phyloP scores from a whole-genome alignment of 2,113 vertebrate species.

The Corythornis vintsioides region DNA sequence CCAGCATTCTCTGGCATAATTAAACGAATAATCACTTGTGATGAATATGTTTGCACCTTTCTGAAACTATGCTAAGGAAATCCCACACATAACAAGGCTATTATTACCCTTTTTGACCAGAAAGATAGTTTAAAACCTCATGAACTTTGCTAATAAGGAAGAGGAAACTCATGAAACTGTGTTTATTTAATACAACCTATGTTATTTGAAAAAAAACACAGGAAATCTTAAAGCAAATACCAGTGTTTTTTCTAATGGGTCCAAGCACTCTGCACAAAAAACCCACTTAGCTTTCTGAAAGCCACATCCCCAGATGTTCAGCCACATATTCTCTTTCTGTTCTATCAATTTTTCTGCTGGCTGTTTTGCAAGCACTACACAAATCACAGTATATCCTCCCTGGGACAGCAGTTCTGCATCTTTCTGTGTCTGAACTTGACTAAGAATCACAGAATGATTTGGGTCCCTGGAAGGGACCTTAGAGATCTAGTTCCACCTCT shows the following conservation, averaged over 20 bases:
- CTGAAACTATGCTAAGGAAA: background rate
- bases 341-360: background rate
- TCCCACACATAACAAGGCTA: slow-evolving; percentile 1
- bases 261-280: background rate
- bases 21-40: slow-evolving; percentile 56
- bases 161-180: background rate
- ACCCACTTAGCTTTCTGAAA: background rate
- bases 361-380: background rate
- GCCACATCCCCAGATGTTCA: background rate
- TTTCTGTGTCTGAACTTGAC: background rate
- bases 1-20: slow-evolving; percentile 46
- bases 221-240: background rate
- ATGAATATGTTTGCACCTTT: slow-evolving; percentile 11
- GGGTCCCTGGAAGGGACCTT: background rate
- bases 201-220: background rate
- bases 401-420: background rate
- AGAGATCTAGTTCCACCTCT: background rate
- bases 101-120: slow-evolving; percentile 15
- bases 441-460: background rate
- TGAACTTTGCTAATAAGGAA: slow-evolving; percentile 5
- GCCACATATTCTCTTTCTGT: background rate
- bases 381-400: background rate
- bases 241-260: background rate
- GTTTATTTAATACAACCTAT: background rate
- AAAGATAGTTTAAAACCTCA: slow-evolving; percentile 22